These are phyloP conservation scores for Emydoidea blandingii DNA, from an alignment of 2,797 vertebrate species.

Conservation along the genomic window DNA sequence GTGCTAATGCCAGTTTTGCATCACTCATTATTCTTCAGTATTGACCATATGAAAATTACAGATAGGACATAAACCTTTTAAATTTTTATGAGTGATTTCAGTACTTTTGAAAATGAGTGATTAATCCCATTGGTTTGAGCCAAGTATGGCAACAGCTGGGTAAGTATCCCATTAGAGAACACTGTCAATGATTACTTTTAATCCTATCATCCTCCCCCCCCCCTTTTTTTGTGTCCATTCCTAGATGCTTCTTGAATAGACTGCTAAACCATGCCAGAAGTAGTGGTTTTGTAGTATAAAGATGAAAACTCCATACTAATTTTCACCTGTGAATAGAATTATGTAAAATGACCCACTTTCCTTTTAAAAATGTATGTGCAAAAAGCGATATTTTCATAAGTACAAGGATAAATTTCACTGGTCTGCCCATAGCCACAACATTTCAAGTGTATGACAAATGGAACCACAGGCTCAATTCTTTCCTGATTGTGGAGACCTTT, in stretches of 20 bases:
- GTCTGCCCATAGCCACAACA: background rate
- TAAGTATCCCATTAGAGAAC: background rate
- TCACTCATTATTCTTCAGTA: background rate
- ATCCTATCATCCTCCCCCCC: background rate
- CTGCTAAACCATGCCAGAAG: background rate
- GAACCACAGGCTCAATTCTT: background rate
- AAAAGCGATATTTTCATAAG: too few species aligned
- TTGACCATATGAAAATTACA: background rate
- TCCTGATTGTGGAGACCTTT: accelerated
- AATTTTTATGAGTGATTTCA: background rate
- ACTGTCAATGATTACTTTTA: background rate
- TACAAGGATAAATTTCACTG: background rate
- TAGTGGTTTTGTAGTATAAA: accelerated
- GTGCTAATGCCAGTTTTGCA: too few species aligned
- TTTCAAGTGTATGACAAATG: background rate
- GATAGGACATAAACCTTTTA: background rate
- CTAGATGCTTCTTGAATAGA: background rate
- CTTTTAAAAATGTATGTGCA: background rate
- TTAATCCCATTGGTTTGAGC: background rate
- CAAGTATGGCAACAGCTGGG: background rate
- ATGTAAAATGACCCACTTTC: accelerated
- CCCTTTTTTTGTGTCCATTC: background rate
- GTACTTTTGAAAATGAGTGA: background rate
- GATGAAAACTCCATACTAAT: accelerated
- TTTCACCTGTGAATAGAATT: background rate